Conservation (phyloP, 2,797 vertebrate species). For the Mormyrus hasselquistii region DNA sequence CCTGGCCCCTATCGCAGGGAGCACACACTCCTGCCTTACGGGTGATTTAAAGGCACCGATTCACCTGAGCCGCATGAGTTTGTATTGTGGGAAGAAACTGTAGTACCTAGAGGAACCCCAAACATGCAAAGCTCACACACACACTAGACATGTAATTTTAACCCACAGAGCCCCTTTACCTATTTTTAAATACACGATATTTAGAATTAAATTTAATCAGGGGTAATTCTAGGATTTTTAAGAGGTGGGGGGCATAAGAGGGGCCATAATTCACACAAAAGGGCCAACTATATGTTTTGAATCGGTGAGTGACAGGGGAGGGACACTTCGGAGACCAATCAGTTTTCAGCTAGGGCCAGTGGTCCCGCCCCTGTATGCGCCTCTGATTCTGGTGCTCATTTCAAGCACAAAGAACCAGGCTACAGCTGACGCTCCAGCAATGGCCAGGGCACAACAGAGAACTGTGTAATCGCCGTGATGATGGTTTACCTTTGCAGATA, state of each 20-base stretch:
- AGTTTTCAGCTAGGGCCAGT: background rate
- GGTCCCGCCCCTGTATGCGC: background rate
- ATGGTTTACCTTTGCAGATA: too few species aligned
- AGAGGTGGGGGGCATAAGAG: background rate
- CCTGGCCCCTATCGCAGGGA: background rate
- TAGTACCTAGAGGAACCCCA: background rate
- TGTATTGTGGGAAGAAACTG: background rate
- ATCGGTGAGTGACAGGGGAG: background rate
- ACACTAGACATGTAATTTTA: background rate
- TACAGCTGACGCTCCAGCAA: background rate
- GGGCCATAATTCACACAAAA: background rate
- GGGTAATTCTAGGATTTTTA: background rate
- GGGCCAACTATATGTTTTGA: background rate
- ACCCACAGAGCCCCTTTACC: background rate
- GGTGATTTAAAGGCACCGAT: background rate
- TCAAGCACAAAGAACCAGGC: background rate
- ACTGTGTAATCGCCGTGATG: background rate
- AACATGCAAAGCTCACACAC: background rate
- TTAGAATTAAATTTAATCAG: background rate
- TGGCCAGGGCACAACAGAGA: background rate
- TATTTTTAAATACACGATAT: background rate
- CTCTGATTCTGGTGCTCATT: background rate
- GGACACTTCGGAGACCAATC: background rate
- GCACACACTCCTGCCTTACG: background rate
- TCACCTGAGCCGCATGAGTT: background rate